Base-by-base conservation (phyloP, 2,113 vertebrate species). In the Zootoca vivipara region DNA sequence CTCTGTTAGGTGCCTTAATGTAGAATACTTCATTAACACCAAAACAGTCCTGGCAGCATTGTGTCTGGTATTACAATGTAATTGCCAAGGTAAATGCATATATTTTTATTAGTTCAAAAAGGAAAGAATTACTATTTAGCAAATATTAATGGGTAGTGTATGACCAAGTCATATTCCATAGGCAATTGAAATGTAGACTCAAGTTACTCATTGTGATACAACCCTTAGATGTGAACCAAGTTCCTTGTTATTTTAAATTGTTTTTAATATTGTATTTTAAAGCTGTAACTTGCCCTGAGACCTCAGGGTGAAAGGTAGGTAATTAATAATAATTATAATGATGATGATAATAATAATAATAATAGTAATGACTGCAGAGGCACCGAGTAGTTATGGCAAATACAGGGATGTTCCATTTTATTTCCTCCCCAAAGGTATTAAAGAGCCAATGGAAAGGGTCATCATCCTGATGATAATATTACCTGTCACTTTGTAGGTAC, bases 401-500 rank as follows among this genome's bases (percentile, higher is more conserved):
- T 67, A 10, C 0, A 62, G 20, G 52, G 1, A 42, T 30, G 13
- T 56, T 52, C 6, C 22, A 65, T 77, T 77, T 82, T 65, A 40
- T 9, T 65, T 26, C 5, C 1, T 46, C n/a, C n/a, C n/a, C n/a
- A n/a, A 3, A 16, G 35, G 38, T 42, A 58, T 78, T 20, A 75
- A 35, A 65, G 7, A 89, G 87, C n/a, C 62, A 8, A 70, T 40
- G 3, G 28, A 77, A 90, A 73, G 12, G 30, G 70, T 84, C 12
- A 85, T 9, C 62, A 28, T 35, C 7, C 77, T 65, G 13, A 56
- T 85, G 20, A 75, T 89, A 38, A 42, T 46, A 69, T 46, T 74
- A 30, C 72, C 84, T 87, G 85, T 90, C 3, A 89, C 85, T 72
- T 94, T 94, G 46, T 94, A 99, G 99, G 86, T 98, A 97, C 95